phyloP scores from a whole-genome alignment of 1,140 invertebrate species.

The Whitmania pigra region DNA sequence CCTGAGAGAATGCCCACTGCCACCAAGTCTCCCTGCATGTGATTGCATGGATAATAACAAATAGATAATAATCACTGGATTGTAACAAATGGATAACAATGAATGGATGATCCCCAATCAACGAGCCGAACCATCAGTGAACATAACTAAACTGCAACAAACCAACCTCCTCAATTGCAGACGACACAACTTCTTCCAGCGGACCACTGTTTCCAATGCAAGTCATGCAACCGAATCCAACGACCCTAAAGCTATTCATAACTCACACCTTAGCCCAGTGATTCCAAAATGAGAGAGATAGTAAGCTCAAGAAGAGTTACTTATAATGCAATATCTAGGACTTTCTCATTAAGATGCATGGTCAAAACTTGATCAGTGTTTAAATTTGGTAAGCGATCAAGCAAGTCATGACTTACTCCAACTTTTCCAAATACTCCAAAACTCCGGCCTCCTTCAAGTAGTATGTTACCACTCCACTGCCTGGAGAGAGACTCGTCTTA shows the following conservation, averaged over 20 bases:
- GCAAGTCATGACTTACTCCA: conserved; percentile 49
- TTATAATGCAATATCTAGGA: conserved; percentile 14
- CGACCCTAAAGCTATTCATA: conserved; percentile 60
- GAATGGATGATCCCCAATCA: not conserved
- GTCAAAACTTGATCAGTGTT: too few relatives aligned
- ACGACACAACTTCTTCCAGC: conserved; percentile 72
- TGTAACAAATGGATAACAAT: too few relatives aligned
- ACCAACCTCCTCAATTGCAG: conserved; percentile 77
- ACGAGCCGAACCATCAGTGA: not conserved
- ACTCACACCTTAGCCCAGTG: not conserved
- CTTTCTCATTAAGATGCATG: too few relatives aligned
- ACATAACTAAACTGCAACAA: not conserved
- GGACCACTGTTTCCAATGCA: conserved; percentile 96
- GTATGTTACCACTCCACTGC: conserved; percentile 92
- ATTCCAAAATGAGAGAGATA: not conserved
- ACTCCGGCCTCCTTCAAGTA: conserved; percentile 80
- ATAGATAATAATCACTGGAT: not conserved
- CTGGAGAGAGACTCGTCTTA: conserved; percentile 89
- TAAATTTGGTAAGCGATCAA: too few relatives aligned
- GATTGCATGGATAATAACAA: not conserved
- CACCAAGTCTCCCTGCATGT: conserved; percentile 57
- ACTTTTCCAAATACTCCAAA: conserved; percentile 64
- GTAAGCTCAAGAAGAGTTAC: conserved; percentile 11
- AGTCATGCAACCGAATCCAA: conserved; percentile 96
- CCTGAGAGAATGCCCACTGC: conserved; percentile 88